Percentiles rank a stretch among this genome's conserved stretches.
Conservation (phyloP, 2,113 vertebrate species). For the Entosphenus tridentatus region DNA sequence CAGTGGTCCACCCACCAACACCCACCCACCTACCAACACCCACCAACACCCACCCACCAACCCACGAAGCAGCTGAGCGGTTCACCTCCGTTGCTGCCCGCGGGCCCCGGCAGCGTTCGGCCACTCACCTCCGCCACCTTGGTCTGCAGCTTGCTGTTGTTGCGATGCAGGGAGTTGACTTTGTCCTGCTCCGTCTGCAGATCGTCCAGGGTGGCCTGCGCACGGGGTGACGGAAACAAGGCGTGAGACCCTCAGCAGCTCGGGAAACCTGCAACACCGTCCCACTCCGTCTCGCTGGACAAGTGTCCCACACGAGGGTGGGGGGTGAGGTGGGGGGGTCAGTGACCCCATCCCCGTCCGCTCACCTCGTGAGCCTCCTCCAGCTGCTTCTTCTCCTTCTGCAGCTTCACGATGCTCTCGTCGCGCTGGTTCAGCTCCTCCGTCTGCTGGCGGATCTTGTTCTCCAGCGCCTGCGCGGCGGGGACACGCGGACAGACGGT, state of each 20-base stretch:
- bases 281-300: neutral
- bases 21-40: too few relatives aligned
- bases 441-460: constrained; percentile 13
- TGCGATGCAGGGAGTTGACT: constrained; percentile 15
- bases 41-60: too few relatives aligned
- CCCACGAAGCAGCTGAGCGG: too few relatives aligned
- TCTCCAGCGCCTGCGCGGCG: constrained; percentile 15
- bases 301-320: neutral
- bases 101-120: neutral
- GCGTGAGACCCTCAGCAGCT: neutral
- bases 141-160: constrained; percentile 14
- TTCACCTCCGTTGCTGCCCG: neutral
- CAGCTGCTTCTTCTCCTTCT: constrained; percentile 18
- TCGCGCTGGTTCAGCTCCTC: constrained; percentile 16
- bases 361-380: constrained; percentile 18
- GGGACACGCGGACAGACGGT: too few relatives aligned
- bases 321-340: neutral
- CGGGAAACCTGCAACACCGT: neutral
- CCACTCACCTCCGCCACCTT: constrained; percentile 9
- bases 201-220: constrained; percentile 23
- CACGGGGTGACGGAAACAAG: too few relatives aligned
- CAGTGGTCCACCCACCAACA: too few relatives aligned
- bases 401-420: constrained; percentile 18
- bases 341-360: constrained; percentile 6
- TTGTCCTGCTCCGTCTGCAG: constrained; percentile 16